These are phyloP conservation scores for Tetragonula clypearis DNA, from an alignment of 1,140 invertebrate genomes.

Conservation along the genomic window DNA sequence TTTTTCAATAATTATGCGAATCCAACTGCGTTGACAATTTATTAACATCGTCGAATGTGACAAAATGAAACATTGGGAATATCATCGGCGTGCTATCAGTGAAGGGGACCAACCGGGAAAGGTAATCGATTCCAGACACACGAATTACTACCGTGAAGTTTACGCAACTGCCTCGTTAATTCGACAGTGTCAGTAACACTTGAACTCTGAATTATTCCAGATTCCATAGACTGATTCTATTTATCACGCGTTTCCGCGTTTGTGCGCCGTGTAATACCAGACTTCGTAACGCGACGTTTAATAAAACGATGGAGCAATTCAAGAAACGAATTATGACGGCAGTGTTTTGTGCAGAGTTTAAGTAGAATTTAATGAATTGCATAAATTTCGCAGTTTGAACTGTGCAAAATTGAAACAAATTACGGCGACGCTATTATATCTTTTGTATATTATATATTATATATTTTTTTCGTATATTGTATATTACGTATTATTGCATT, in stretches of 20 bases:
- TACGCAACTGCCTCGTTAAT: constrained; percentile 58
- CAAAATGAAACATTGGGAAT: neutral
- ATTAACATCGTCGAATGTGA: neutral
- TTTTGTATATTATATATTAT: too few relatives aligned
- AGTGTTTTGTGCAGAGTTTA: constrained; percentile 43
- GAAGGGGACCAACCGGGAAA: constrained; percentile 16
- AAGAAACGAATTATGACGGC: neutral
- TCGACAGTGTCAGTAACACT: constrained; percentile 51
- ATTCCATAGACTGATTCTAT: constrained; percentile 34
- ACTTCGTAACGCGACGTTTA: neutral
- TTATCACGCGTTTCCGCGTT: constrained; percentile 7
- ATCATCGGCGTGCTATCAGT: neutral
- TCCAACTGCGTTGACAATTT: too few relatives aligned
- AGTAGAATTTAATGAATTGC: too few relatives aligned
- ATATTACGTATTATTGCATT: too few relatives aligned
- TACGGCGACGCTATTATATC: too few relatives aligned
- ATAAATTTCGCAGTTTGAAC: too few relatives aligned
- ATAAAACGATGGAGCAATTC: neutral
- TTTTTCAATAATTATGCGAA: too few relatives aligned
- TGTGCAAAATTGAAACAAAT: too few relatives aligned
- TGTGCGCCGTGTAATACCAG: neutral
- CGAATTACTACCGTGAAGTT: constrained; percentile 61
- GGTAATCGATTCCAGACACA: constrained; percentile 59
- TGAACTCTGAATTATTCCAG: constrained; percentile 59
- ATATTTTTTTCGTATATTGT: too few relatives aligned